Base-by-base conservation (phyloP, 23 tunicate species). In the Ascidia mentula region DNA sequence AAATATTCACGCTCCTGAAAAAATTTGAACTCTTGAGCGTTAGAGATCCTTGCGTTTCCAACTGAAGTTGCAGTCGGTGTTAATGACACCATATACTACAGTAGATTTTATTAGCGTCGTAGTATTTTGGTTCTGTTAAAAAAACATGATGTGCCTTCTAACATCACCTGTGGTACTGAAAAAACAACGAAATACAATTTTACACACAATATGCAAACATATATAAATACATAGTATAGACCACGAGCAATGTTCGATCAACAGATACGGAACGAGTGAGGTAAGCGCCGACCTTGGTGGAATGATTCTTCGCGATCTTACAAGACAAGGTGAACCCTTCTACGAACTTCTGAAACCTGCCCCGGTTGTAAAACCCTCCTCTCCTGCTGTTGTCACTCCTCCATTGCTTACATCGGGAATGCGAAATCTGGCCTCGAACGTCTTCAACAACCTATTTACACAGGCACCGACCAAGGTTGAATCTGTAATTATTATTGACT, bases 311-410 rank as follows among this genome's bases (percentile, higher is more conserved):
- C 39, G 69, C 34, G 98, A 93, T 46, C 60, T 93, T 9, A 81
- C 86, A 60, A 76, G 81, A 31, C 31, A 34, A 17, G 84, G 84
- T 40, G 37, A 74, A 20, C 89, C 80, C 45, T 93, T 79, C 76
- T 80, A 84, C 59, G 79, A 85, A 34, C 80, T 93, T 45, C 82
- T 93, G 0, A 80, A 84, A 59, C 93, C 90, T 20, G 39, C 79
- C 39, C 45, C 87, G 3, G 72, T 42, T 33, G 72, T 59, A 7
- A 72, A 72, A 35, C 72, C 78, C 6, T 15, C 61, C 28, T 60
- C 81, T 26, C 88, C 88, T 3, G 36, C 45, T 22, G 40, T 18
- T 31, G 80, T 76, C 75, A 38, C 81, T 36, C 72, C 79, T 13
- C 86, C 86, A 15, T 28, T 53, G 4, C 22, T 53, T 5, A 72